Evolutionary conservation across 2,113 vertebrate genomes (phyloP).

Genomic region (Spilogale gracilis): DNA sequence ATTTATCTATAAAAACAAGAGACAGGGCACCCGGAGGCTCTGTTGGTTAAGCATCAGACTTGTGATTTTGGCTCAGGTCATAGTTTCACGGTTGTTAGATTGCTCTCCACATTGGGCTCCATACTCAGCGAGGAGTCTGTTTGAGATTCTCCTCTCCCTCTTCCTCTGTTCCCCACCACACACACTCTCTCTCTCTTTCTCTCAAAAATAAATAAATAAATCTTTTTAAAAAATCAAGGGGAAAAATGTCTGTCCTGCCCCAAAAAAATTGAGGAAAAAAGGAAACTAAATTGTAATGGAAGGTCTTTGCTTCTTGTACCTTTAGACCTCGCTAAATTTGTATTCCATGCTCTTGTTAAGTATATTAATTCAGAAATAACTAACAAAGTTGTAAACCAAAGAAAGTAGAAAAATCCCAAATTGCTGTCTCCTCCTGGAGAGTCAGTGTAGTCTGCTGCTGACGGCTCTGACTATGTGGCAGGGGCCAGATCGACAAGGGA

Average conservation of each 20-base stretch:
- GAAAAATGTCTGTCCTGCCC: neutral
- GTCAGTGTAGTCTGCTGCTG: slow-evolving; percentile 79
- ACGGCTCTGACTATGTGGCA: slow-evolving; percentile 86
- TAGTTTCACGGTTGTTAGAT: neutral
- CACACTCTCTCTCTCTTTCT: neutral
- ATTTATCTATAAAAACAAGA: neutral
- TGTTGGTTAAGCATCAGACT: neutral
- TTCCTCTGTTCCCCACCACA: neutral
- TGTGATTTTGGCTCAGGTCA: neutral
- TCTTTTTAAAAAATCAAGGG: neutral
- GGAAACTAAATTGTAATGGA: neutral
- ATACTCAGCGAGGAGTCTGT: neutral
- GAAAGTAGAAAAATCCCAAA: slow-evolving; percentile 76
- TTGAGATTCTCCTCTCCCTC: neutral
- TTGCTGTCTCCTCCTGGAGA: slow-evolving; percentile 81
- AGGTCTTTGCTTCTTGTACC: neutral
- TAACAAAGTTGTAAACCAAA: slow-evolving; percentile 85
- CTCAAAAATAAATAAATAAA: neutral
- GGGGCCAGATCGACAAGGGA: slow-evolving; percentile 77
- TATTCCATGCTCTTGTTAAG: slow-evolving; percentile 65
- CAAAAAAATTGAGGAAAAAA: neutral
- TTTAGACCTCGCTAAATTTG: neutral
- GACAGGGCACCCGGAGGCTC: neutral
- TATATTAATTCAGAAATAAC: slow-evolving; percentile 84
- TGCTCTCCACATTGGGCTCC: neutral